Percentiles rank a stretch among this genome's conserved stretches.
phyloP scores from a whole-genome alignment of 2,797 vertebrate genomes.

The Premnoplex brunnescens region DNA sequence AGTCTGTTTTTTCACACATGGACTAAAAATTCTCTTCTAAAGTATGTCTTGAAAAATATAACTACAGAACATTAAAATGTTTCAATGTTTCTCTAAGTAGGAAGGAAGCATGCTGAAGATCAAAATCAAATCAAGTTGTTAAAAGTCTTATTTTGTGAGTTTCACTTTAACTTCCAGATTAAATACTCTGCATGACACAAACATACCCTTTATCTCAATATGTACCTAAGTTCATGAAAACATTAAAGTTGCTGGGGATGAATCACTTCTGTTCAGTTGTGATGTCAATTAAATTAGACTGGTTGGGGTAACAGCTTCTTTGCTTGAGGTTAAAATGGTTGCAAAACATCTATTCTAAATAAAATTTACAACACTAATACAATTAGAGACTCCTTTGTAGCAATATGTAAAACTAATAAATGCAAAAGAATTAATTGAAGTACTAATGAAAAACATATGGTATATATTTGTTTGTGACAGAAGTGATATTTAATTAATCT shows the following conservation, averaged over 20 bases:
- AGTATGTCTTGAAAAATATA: not conserved
- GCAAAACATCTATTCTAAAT: not conserved
- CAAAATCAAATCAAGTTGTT: not conserved
- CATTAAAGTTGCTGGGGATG: not conserved
- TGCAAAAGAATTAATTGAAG: not conserved
- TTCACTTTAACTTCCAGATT: not conserved
- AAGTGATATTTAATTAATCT: not conserved
- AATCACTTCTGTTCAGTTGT: constrained; percentile 9
- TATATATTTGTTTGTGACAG: not conserved
- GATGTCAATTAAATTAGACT: constrained; percentile 15
- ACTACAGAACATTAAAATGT: not conserved
- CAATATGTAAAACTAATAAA: not conserved
- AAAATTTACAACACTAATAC: not conserved
- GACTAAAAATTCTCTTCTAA: not conserved
- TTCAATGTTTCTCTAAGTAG: not conserved
- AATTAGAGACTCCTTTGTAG: not conserved
- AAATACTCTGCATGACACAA: constrained; percentile 5
- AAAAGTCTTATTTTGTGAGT: not conserved
- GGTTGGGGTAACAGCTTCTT: not conserved
- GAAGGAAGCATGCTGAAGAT: not conserved
- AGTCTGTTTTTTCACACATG: not conserved
- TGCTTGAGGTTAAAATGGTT: not conserved
- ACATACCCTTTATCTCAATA: not conserved
- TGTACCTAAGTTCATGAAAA: constrained; percentile 13
- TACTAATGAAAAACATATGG: not conserved